Evolutionary conservation across 2,113 vertebrate species (phyloP), one percentile per base, ranked within the genome.

Genomic region (Scomber colias): DNA sequence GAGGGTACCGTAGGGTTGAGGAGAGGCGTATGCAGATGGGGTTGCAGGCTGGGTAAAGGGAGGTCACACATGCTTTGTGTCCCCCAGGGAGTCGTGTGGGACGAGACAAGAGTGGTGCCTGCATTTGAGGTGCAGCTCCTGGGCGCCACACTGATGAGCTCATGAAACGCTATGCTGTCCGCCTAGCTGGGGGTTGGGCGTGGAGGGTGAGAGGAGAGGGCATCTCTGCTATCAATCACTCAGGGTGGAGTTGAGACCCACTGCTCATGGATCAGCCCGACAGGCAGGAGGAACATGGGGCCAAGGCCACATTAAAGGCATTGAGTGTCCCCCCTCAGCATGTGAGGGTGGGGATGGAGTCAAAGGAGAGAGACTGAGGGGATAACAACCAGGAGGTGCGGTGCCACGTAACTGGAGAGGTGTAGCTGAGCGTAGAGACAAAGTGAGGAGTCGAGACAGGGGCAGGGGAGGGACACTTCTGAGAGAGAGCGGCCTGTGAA

Each of bases 381-480:
- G 96, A 97, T 96, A 95, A 96, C 96, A 96, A 96, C 95, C 94
- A 92, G 83, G 92, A 96, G 93, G 95, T 95, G 96, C 95, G 93
- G 93, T 95, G 95, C 89, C 90, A 94, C 95, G 96, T 96, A 97
- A 97, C 95, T 93, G 92, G 95, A 97, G 96, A 93, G 84, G 93
- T 92, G 84, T 85, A 77, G 85, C 91, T 93, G 90, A 92, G 79
- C 69, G 65, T 68, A 88, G 78, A 93, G 72, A 78, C 80, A 87
- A 79, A 77, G 75, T 69, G 71, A 84, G 75, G 85, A 74, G 67
- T 68, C 48, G 27, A 76, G 72, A 81, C 82, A 60, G 72, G 71
- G 79, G 57, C 81, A 77, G 65, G 74, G 86, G 81, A 85, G 82
- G 66, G 75, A 75, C 69, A 82, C 56, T 69, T 84, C 71, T 81